Evolutionary conservation across 2,888 invertebrate species (phyloP), one percentile per base, ranked within the genome.

Genomic region (Callyntrura guangdongensis): DNA sequence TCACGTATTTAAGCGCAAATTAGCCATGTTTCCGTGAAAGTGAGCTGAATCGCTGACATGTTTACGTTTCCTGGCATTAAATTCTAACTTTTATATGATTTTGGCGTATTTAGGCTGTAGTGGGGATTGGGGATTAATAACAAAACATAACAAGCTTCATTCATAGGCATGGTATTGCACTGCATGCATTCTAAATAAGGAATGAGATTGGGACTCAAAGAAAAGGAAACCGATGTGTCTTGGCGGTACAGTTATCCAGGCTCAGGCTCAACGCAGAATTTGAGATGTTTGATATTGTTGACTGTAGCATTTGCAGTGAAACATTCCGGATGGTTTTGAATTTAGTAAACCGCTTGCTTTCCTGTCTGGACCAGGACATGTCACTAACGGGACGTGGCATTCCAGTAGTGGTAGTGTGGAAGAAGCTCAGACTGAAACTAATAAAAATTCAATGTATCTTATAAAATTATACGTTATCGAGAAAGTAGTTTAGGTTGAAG

Each of bases 1-100:
- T 82, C 83, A 83, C 72, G 82, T 89, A 89, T 82, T 89, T 89
- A 83, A 83, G 88, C 59, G 59, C 88, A 89, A 89, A 89, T 89
- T 89, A 89, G 69, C 82, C 88, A 47, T 83, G 69, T 89, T 83
- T 82, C 83, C 45, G 59, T 59, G 88, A 74, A 89, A 82, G 59
- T 20, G 67, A 64, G 56, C 47, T 72, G 72, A 12, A 45, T 36
- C 22, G 25, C 64, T 83, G 88, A 83, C 88, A 83, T 89, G 88
- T 89, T 89, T 89, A 89, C 83, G 83, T 89, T 83, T 89, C 17
- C 5, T 72, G 20, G 88, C 83, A 74, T 81, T 88, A 88, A 88
- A 82, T 88, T 82, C 79, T 61, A 56, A 56, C 77, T 86, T 79
- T 11, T 12, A 22, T 59, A 36, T 74, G 84, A 25, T 49, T 69